Evolutionary conservation across 2,113 vertebrate genomes (phyloP).

Genomic region (Antechinus flavipes): DNA sequence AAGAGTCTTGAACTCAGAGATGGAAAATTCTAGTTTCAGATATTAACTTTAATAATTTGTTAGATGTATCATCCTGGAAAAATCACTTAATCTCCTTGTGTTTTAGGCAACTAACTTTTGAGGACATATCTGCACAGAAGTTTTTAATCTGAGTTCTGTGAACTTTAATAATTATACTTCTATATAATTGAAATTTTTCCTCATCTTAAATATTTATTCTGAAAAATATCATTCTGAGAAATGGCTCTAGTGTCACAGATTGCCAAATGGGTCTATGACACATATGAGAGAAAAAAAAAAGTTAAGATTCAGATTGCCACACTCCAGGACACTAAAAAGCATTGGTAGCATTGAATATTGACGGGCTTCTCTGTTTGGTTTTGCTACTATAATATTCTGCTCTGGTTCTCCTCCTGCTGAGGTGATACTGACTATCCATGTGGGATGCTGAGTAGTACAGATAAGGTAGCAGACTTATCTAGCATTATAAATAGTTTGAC

Average conservation of each 20-base stretch:
- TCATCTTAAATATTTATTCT: not conserved
- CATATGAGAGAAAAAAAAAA: not conserved
- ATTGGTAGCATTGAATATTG: not conserved
- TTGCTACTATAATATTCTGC: not conserved
- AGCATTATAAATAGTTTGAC: not conserved
- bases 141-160: not conserved
- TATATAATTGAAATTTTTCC: not conserved
- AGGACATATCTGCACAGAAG: not conserved
- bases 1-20: not conserved
- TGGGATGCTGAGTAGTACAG: not conserved
- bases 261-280: not conserved
- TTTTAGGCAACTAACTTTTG: not conserved
- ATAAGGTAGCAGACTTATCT: not conserved
- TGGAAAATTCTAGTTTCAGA: not conserved
- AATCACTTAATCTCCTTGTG: not conserved
- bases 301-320: not conserved
- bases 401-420: not conserved
- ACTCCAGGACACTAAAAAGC: not conserved
- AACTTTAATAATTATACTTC: not conserved
- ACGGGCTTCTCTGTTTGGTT: not conserved
- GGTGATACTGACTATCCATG: not conserved
- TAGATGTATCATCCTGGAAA: not conserved
- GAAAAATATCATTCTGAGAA: not conserved
- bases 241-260: too few species aligned
- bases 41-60: not conserved